Base-by-base conservation (phyloP, 1,140 invertebrate species). In the Heterodera schachtii region DNA sequence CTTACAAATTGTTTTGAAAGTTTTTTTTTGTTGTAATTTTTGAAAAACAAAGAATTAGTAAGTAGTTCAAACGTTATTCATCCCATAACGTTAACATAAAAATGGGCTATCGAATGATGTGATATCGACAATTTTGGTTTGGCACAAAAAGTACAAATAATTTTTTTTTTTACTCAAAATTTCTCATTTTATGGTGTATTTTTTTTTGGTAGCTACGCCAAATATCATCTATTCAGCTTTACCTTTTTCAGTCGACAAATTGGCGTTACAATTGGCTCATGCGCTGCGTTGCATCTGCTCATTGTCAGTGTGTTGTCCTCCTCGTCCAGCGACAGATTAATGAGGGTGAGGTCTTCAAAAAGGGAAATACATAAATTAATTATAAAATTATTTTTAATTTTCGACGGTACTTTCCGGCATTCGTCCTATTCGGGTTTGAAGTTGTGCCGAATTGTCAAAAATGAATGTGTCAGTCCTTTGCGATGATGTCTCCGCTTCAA, bases 311-410 rank as follows among this genome's bases (percentile, higher is more conserved):
- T 64, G 49, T 52, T 44, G 31, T 64, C 46, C 19, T 79, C 73
- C 47, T 82, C 81, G 21, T 41, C 78, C 8, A 82, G n/a, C 66
- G 80, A 60, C 46, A 82, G 31, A n/a, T 82, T 69, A 0, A 82
- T 46, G 78, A 82, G 74, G 60, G 81, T 82, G 8, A 82, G 64
- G 21, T 82, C 81, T 82, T 47, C 44, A 73, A 73, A 4, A 16
- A 9, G 21, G 8, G n/a, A n/a, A n/a, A 71, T 5, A 19, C 8
- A 31, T 60, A 46, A 13, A 71, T 3, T 9, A 3, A 9, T 16
- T 16, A 46, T 13, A 2, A 46, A 71, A n/a, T n/a, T n/a, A n/a
- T n/a, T n/a, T n/a, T n/a, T n/a, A n/a, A n/a, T n/a, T n/a, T n/a
- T n/a, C 31, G 3, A 52, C 11, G 11, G 49, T 52, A 71, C 69